Evolutionary conservation across 2,113 vertebrate species (phyloP).

Genomic region (Megaleporinus macrocephalus): DNA sequence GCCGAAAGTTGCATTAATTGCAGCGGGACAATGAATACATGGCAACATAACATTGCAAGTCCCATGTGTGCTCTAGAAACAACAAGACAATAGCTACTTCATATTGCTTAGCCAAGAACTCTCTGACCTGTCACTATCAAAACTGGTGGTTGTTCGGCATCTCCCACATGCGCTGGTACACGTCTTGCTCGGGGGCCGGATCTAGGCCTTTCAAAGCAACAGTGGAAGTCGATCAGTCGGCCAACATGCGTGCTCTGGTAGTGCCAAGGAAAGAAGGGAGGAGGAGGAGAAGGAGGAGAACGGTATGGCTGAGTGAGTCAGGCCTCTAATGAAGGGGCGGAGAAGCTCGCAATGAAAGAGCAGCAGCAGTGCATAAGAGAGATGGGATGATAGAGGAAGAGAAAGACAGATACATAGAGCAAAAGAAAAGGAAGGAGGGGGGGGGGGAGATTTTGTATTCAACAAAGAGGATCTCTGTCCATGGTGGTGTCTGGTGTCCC

Average conservation of each 20-base stretch:
- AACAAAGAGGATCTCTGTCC: constrained; percentile 74
- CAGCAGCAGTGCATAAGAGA: constrained; percentile 13
- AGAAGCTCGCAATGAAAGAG: neutral
- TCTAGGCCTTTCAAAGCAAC: too few species aligned
- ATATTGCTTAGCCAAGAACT: too few species aligned
- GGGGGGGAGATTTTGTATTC: constrained; percentile 53
- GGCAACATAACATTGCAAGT: too few species aligned
- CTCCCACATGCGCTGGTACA: too few species aligned
- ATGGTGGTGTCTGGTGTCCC: constrained; percentile 66
- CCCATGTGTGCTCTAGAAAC: too few species aligned
- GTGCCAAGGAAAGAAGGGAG: constrained; percentile 25
- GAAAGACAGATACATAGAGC: constrained; percentile 38
- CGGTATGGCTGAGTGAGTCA: constrained; percentile 30
- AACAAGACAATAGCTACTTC: too few species aligned
- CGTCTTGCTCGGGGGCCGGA: too few species aligned
- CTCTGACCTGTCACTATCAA: too few species aligned
- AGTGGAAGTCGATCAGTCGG: too few species aligned
- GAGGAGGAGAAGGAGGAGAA: constrained; percentile 12
- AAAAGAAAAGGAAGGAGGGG: constrained; percentile 41
- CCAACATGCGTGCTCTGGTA: neutral
- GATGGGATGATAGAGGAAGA: constrained; percentile 46
- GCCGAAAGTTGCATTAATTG: too few species aligned
- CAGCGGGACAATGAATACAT: too few species aligned
- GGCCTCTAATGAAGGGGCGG: constrained; percentile 3
- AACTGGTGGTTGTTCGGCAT: too few species aligned